A percentile compares a stretch with the other conserved stretches of the same genome.
Conservation (phyloP, 2,888 invertebrate species). For the Phasia obesa region DNA sequence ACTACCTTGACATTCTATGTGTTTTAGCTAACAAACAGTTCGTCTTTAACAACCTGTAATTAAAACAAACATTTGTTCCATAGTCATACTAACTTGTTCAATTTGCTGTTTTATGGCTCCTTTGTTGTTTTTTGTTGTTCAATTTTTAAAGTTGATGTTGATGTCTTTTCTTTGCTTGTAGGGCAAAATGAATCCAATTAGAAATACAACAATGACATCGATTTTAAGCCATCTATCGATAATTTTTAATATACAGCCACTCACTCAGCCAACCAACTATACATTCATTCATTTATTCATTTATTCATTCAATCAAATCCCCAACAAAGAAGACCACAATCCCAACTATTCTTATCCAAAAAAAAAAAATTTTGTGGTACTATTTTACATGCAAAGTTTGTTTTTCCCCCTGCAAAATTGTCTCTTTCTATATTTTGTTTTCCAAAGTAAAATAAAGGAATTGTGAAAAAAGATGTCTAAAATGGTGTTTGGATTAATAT, state of each 20-base stretch:
- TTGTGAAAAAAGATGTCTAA: conserved; percentile 54
- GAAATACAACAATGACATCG: conserved; percentile 68
- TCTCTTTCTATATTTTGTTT: background rate
- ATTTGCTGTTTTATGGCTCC: conserved; percentile 19
- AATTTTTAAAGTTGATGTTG: conserved; percentile 55
- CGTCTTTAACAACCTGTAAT: background rate
- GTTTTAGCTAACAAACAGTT: background rate
- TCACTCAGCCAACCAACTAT: conserved; percentile 29
- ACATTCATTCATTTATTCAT: too few relatives aligned
- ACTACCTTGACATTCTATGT: background rate
- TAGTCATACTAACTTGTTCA: background rate
- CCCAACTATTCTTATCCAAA: background rate
- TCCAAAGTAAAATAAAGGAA: conserved; percentile 36
- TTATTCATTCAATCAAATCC: conserved; percentile 29
- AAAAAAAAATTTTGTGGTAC: too few relatives aligned
- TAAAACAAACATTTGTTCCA: background rate
- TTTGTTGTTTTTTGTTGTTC: conserved; percentile 24
- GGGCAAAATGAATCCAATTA: conserved; percentile 66
- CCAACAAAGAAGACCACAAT: background rate
- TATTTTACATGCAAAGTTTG: background rate
- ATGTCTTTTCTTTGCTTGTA: conserved; percentile 52
- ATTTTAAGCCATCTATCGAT: conserved; percentile 63
- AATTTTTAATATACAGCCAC: background rate
- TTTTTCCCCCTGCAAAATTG: background rate
- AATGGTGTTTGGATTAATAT: conserved; percentile 62